phyloP scores from a whole-genome alignment of 1,140 invertebrate genomes.

The Branchinecta lindahli region DNA sequence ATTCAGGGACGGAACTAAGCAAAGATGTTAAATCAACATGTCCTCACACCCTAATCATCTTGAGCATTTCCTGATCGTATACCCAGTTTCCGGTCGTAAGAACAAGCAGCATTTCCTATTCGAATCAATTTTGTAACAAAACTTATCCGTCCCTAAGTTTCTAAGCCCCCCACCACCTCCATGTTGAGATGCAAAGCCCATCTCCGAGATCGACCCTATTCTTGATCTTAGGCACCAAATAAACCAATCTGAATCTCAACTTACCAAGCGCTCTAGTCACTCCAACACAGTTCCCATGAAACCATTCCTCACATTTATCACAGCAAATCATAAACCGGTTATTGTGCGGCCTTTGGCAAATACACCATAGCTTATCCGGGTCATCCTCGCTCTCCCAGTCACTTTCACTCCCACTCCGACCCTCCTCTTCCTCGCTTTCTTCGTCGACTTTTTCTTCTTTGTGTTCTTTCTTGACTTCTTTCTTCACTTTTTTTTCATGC shows the following conservation, averaged over 20 bases:
- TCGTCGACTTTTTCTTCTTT: constrained; percentile 33
- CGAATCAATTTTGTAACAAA: no score
- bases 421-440: constrained; percentile 36
- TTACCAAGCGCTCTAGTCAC: constrained; percentile 73
- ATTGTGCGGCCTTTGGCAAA: constrained; percentile 85
- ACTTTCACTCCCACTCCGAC: constrained; percentile 18
- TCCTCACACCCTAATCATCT: no score
- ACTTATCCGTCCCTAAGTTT: no score
- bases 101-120: no score
- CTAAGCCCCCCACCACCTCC: no score
- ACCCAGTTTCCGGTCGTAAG: no score
- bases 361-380: constrained; percentile 85
- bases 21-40: no score
- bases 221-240: not conserved
- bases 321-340: constrained; percentile 97
- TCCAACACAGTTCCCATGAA: constrained; percentile 87
- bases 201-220: no score
- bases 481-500: constrained; percentile 9
- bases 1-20: no score
- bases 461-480: constrained; percentile 19
- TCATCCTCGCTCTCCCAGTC: constrained; percentile 66
- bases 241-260: not conserved
- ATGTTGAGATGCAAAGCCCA: no score
- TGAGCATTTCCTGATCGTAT: no score
- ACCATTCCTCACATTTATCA: constrained; percentile 91